Evolutionary conservation across 2,113 vertebrate species (phyloP).

Genomic region (Phyllostomus hastatus): DNA sequence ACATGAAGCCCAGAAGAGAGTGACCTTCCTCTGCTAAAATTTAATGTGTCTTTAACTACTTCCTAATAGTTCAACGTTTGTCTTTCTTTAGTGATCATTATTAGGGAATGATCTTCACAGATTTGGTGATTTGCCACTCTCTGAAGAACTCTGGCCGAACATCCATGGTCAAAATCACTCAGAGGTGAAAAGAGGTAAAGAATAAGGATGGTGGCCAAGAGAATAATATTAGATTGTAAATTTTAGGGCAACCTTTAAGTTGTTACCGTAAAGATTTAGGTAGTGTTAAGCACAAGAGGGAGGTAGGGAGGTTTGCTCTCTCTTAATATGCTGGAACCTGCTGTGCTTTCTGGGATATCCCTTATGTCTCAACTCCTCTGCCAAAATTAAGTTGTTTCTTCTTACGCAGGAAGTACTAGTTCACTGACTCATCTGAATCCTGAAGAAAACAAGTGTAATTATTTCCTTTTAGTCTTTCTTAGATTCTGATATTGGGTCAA

Average conservation of each 20-base stretch:
- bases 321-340: background rate
- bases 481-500: background rate
- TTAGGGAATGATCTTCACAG: conserved; percentile 75
- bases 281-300: background rate
- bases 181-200: conserved; percentile 73
- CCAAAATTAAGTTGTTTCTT: background rate
- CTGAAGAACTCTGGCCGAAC: conserved; percentile 74
- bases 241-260: background rate
- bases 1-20: conserved; percentile 50
- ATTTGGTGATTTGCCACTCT: conserved; percentile 81
- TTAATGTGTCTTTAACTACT: conserved; percentile 57
- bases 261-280: background rate
- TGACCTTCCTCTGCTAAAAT: conserved; percentile 65
- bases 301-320: background rate
- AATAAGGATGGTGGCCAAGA: conserved; percentile 69
- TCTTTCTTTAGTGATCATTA: conserved; percentile 41
- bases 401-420: background rate
- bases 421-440: background rate
- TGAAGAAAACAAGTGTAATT: background rate
- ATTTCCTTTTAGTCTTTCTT: background rate
- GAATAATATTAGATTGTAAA: conserved; percentile 17
- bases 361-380: background rate
- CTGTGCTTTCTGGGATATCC: background rate
- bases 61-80: conserved; percentile 71
- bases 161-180: conserved; percentile 72